Conservation (phyloP, 2,888 invertebrate genomes). For the Agrotis segetum region DNA sequence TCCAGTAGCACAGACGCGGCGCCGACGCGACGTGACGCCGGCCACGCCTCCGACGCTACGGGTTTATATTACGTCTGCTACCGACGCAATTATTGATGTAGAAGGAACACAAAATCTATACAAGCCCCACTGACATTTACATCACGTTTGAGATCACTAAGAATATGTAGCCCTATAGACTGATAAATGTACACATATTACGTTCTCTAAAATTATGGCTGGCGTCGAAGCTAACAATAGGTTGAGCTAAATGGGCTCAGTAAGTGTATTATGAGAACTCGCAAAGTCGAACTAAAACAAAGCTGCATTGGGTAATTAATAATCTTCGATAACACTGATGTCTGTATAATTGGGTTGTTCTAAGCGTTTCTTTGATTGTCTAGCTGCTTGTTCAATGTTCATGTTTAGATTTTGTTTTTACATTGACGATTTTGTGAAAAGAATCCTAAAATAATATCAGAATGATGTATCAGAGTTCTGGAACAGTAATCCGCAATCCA, state of each 20-base stretch:
- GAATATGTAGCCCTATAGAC: conserved; percentile 48
- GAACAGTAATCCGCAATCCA: conserved; percentile 16
- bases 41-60: conserved; percentile 84
- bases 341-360: not conserved
- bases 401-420: not conserved
- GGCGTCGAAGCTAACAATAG: conserved; percentile 57
- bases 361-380: conserved; percentile 8
- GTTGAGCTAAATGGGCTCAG: conserved; percentile 45
- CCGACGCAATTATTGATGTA: conserved; percentile 72
- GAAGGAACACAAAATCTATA: conserved; percentile 70
- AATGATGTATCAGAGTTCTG: conserved; percentile 17
- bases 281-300: conserved; percentile 59
- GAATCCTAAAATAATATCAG: not conserved
- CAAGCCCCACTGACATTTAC: conserved; percentile 65
- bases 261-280: conserved; percentile 59
- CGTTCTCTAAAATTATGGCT: conserved; percentile 40
- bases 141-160: conserved; percentile 61
- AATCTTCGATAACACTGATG: conserved; percentile 13
- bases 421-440: conserved; percentile 5
- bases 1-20: conserved; percentile 80
- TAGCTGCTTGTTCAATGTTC: not conserved
- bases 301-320: conserved; percentile 44
- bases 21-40: conserved; percentile 86
- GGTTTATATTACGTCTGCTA: conserved; percentile 76
- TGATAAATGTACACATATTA: conserved; percentile 31